phyloP scores from a whole-genome alignment of 2,888 invertebrate species.

The Rhogogaster chlorosoma region DNA sequence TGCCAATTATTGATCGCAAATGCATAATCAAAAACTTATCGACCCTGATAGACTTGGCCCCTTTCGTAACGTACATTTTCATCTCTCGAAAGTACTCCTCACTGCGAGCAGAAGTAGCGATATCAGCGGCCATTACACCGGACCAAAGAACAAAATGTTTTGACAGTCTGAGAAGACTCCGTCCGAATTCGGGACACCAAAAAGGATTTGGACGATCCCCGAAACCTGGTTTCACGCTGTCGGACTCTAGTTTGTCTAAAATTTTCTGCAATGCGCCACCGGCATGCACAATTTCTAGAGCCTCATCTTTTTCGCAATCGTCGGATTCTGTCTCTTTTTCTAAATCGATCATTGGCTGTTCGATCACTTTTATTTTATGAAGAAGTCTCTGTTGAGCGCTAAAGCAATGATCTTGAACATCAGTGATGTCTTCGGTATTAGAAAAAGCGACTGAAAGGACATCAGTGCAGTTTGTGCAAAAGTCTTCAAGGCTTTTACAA shows the following conservation, averaged over 20 bases:
- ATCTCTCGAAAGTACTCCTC: conserved; percentile 52
- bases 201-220: conserved; percentile 50
- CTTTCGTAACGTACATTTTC: conserved; percentile 27
- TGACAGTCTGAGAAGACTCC: conserved; percentile 43
- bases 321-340: not conserved
- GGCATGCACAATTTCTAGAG: not conserved
- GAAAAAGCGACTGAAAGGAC: conserved; percentile 40
- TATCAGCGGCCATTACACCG: conserved; percentile 30
- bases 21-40: no score
- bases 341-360: conserved; percentile 32
- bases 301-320: conserved; percentile 19
- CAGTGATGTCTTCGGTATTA: conserved; percentile 42
- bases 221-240: not conserved
- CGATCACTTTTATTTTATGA: not conserved
- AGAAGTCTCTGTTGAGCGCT: conserved; percentile 19
- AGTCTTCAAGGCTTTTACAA: conserved; percentile 27
- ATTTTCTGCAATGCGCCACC: conserved; percentile 22
- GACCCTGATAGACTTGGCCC: conserved; percentile 26
- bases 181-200: conserved; percentile 48
- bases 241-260: not conserved
- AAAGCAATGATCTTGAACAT: conserved; percentile 14
- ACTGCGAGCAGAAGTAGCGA: conserved; percentile 51
- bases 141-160: conserved; percentile 49
- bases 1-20: conserved; percentile 43
- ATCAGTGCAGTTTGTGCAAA: conserved; percentile 44